A percentile compares a stretch with the other conserved stretches of the same genome.
Evolutionary conservation across 2,797 vertebrate genomes (phyloP).

Genomic region (Urocyon cinereoargenteus): DNA sequence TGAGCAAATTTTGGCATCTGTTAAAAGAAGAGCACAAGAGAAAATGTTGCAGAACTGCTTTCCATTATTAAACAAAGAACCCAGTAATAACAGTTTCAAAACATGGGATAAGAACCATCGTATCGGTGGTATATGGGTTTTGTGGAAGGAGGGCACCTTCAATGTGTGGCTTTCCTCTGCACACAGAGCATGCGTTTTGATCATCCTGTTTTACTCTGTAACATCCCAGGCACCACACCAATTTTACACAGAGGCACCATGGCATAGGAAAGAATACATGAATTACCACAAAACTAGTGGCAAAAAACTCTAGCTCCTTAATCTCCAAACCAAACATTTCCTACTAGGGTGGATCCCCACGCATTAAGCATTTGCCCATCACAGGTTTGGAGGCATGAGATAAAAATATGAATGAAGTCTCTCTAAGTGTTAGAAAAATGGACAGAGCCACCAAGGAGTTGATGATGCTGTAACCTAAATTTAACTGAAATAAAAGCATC

Average conservation of each 20-base stretch:
- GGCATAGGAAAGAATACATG: background rate
- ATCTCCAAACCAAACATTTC: slow-evolving; percentile 16
- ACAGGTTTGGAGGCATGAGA: background rate
- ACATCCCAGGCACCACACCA: background rate
- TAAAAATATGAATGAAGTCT: background rate
- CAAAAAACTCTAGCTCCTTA: background rate
- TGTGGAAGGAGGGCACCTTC: background rate
- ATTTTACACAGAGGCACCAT: background rate
- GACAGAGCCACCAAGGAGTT: background rate
- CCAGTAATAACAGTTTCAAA: background rate
- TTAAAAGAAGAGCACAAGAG: background rate
- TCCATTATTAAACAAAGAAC: background rate
- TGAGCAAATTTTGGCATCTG: background rate
- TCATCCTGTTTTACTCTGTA: background rate
- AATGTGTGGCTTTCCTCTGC: background rate
- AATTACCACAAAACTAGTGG: background rate
- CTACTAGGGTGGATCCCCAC: background rate
- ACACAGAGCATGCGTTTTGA: fast-evolving
- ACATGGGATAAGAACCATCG: background rate
- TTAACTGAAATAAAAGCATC: background rate
- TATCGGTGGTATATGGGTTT: fast-evolving
- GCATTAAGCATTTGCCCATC: background rate
- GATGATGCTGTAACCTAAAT: background rate
- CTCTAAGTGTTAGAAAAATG: background rate
- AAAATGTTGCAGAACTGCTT: background rate